Evolutionary conservation across 2,888 invertebrate genomes (phyloP), one percentile per base, ranked within the genome.

Genomic region (Calliphora vomitoria): DNA sequence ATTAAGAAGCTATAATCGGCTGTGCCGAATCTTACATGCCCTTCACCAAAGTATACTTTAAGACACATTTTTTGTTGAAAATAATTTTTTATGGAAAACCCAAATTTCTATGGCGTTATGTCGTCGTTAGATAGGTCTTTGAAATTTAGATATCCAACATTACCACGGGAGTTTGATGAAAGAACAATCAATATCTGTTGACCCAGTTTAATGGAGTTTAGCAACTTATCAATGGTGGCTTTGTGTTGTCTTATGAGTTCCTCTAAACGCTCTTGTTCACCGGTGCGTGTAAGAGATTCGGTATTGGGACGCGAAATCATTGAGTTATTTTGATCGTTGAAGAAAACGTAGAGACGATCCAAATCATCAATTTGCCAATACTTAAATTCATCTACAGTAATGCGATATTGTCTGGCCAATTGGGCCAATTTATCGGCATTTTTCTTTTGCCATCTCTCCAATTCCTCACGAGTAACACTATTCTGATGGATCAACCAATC

Each of bases 401-500:
- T 89, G 0, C 89, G 89, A 53, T 93, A 92, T 44, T 90, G 90
- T 3, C 88, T 79, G 0, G 93, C 93, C 35, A 90, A 50, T 20
- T 90, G 88, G 3, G 84, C 76, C 13, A 93, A 75, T 84, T 90
- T 91, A 3, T 89, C 90, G 5, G 86, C 88, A 69, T 93, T 93
- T 62, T 93, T 91, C 0, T 35, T 89, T 81, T 93, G 93, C 93
- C 93, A 93, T 41, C 91, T 92, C 5, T 91, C 91, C 11, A 93
- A 90, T 8, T 93, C 93, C n/a, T 92, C 91, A 0, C 87, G 85
- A 0, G 90, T 92, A 0, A 91, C 88, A 41, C 93, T 91, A 75
- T 93, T 93, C 79, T 93, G 93, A 81, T 93, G 93, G 8, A 93
- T 91, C 8, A 93, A 76, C 93, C 93, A 93, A 75, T 93, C 92